Percentiles rank a stretch among this genome's conserved stretches.
phyloP scores from a whole-genome alignment of 30 jellyfish, hydroid and myxozoan genomes.

The Hydractinia echinata region DNA sequence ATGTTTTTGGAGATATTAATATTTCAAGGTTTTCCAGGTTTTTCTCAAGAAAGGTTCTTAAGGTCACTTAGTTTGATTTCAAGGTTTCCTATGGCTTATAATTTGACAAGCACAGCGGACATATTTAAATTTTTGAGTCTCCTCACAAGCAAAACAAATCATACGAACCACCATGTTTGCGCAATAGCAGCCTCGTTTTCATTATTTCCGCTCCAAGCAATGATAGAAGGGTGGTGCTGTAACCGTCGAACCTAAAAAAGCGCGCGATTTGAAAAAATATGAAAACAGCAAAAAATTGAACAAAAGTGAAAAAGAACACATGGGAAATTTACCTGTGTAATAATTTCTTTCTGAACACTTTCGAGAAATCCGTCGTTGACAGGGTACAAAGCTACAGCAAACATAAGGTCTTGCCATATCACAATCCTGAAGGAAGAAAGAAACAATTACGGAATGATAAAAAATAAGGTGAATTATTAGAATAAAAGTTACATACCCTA shows the following conservation, averaged over 20 bases:
- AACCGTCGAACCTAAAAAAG: slow-evolving; percentile 43
- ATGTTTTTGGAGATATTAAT: no score
- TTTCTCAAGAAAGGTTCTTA: no score
- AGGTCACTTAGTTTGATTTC: no score
- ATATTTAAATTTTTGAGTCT: not conserved
- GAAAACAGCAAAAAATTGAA: not conserved
- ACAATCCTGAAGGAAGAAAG: slow-evolving; percentile 39
- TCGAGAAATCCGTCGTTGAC: slow-evolving; percentile 46
- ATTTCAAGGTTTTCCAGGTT: no score
- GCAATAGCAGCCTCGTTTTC: slow-evolving; percentile 89
- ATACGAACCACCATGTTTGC: slow-evolving; percentile 57
- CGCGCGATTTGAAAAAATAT: not conserved
- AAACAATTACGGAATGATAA: not conserved
- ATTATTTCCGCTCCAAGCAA: slow-evolving; percentile 89
- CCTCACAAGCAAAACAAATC: not conserved
- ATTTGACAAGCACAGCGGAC: not conserved
- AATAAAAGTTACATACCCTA: slow-evolving; percentile 23
- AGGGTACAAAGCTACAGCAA: slow-evolving; percentile 94
- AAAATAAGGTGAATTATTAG: not conserved
- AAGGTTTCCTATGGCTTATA: not conserved
- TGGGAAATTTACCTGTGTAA: slow-evolving; percentile 36
- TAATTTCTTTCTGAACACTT: slow-evolving; percentile 42
- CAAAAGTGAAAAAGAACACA: not conserved
- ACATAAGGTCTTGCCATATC: slow-evolving; percentile 92
- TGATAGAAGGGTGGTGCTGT: slow-evolving; percentile 64